These are phyloP conservation scores for Hypercompe scribonia DNA, from an alignment of 2,888 invertebrate species.

Conservation along the genomic window DNA sequence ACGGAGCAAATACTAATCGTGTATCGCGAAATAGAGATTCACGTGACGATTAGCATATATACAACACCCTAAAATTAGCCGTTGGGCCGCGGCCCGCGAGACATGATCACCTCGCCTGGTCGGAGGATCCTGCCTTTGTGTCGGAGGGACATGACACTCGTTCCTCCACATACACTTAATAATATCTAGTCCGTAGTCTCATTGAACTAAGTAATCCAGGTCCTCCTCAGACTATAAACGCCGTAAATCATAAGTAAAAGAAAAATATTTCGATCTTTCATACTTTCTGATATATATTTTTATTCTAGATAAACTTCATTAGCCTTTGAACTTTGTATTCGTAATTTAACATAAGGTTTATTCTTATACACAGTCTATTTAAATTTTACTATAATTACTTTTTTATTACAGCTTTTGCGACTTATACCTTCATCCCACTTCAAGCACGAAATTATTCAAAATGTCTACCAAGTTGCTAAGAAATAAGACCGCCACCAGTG, in stretches of 20 bases:
- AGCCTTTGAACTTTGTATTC: not conserved
- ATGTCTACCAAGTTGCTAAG: conserved; percentile 90
- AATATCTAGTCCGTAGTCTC: not conserved
- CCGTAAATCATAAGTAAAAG: too few species aligned
- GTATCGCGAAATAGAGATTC: too few species aligned
- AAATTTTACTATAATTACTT: not conserved
- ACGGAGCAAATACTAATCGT: too few species aligned
- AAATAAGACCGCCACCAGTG: conserved; percentile 87
- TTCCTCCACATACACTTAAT: too few species aligned
- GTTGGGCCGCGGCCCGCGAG: too few species aligned
- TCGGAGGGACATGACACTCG: too few species aligned
- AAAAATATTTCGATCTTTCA: not conserved
- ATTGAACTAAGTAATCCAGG: not conserved
- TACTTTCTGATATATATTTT: too few species aligned
- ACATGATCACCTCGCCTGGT: too few species aligned
- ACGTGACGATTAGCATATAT: too few species aligned
- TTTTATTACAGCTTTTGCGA: conserved; percentile 81
- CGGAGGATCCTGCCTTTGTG: too few species aligned
- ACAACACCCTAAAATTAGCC: too few species aligned
- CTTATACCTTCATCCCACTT: conserved; percentile 92
- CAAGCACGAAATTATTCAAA: conserved; percentile 91
- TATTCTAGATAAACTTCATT: not conserved
- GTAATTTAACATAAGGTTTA: not conserved
- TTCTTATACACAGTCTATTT: not conserved
- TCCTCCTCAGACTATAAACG: not conserved